Conservation (phyloP, 1,140 invertebrate genomes). For the Cherax quadricarinatus region DNA sequence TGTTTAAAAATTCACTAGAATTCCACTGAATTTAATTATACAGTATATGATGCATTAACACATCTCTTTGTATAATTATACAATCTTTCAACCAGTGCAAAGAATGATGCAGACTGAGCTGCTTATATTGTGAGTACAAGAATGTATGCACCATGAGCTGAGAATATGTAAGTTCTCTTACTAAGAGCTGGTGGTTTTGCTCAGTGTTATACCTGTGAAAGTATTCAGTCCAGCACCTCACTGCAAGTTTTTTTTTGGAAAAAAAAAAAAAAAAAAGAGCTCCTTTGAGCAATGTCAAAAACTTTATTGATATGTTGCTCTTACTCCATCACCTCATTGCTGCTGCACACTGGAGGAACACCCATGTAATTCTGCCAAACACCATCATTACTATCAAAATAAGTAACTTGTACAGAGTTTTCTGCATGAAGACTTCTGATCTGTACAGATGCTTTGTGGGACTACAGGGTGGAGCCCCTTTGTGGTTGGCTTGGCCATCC, state of each 20-base stretch:
- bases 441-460: constrained; percentile 11
- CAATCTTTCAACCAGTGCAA: neutral
- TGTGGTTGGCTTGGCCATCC: neutral
- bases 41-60: too few species aligned
- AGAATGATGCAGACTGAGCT: neutral
- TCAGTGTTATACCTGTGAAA: neutral
- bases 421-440: neutral
- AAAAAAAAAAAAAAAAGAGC: neutral
- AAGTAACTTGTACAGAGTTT: constrained; percentile 11
- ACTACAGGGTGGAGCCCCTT: neutral
- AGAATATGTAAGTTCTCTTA: neutral
- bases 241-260: neutral
- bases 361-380: constrained; percentile 27
- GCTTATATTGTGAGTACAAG: neutral
- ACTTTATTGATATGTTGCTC: constrained; percentile 4
- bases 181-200: neutral
- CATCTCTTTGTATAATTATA: neutral
- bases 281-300: neutral
- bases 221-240: constrained; percentile 22
- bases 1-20: neutral
- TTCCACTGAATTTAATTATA: constrained; percentile 5
- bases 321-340: constrained; percentile 17
- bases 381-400: constrained; percentile 32
- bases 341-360: constrained; percentile 7
- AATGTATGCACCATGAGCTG: neutral